phyloP scores from a whole-genome alignment of 2,113 vertebrate genomes.

The Rhea pennata region DNA sequence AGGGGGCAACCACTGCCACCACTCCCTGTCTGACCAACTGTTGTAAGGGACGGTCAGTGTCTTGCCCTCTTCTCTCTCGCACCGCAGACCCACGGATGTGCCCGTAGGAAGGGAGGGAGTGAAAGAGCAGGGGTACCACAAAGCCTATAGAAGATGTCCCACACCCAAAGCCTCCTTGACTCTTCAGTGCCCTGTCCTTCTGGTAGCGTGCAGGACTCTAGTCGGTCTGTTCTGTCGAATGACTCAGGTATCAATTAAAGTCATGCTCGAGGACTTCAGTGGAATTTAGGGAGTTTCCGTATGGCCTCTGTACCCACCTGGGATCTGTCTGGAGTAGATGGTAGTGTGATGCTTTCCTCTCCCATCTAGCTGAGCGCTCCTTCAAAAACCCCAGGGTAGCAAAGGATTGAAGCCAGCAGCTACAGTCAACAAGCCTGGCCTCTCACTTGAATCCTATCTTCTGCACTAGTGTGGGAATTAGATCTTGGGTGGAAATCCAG shows the following conservation, averaged over 20 bases:
- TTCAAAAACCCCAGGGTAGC: not conserved
- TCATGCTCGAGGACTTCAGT: not conserved
- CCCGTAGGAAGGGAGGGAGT: not conserved
- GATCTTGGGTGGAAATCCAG: not conserved
- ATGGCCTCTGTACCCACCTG: not conserved
- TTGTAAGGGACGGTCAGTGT: not conserved
- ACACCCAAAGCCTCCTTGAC: too few relatives aligned
- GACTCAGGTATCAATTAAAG: too few relatives aligned
- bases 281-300: not conserved
- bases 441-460: not conserved
- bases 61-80: not conserved
- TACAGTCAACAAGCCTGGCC: not conserved
- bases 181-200: rapidly evolving
- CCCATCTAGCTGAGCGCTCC: not conserved
- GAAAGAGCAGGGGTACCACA: not conserved
- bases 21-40: rapidly evolving
- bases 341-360: not conserved
- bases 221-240: too few relatives aligned
- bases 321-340: not conserved
- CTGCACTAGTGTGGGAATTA: not conserved
- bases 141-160: not conserved
- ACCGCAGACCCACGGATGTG: not conserved
- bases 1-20: not conserved
- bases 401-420: not conserved
- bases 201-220: not conserved